phyloP scores from a whole-genome alignment of 2,797 vertebrate genomes.

The Bovichtus diacanthus region DNA sequence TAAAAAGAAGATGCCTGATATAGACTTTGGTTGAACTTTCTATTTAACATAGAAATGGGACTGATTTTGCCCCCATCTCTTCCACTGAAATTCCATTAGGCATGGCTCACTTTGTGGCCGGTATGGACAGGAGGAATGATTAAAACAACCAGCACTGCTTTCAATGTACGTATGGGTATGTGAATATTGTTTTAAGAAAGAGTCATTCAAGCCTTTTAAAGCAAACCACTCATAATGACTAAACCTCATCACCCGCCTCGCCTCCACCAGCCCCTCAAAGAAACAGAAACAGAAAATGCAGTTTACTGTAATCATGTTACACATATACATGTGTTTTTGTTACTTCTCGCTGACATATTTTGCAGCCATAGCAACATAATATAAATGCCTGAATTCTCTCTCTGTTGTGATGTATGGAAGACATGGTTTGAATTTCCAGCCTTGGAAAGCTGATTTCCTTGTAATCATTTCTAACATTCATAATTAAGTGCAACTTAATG shows the following conservation, averaged over 20 bases:
- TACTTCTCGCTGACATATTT: slow-evolving; percentile 4
- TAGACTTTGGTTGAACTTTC: background rate
- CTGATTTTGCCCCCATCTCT: background rate
- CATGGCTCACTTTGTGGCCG: background rate
- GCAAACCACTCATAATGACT: slow-evolving; percentile 17
- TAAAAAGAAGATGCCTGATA: background rate
- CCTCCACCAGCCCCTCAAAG: background rate
- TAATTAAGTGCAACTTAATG: slow-evolving; percentile 49
- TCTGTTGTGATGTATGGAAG: slow-evolving; percentile 1
- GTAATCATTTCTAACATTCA: slow-evolving; percentile 40
- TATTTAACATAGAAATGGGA: background rate
- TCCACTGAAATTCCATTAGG: background rate
- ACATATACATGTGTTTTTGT: slow-evolving; percentile 23
- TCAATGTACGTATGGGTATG: background rate
- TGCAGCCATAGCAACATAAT: slow-evolving; percentile 8
- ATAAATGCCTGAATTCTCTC: slow-evolving; percentile 10
- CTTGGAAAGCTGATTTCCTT: slow-evolving; percentile 18
- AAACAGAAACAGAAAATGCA: background rate
- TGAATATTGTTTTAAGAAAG: background rate
- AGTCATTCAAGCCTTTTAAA: no score
- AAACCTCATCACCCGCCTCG: slow-evolving; percentile 18
- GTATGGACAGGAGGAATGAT: background rate
- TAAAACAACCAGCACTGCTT: background rate
- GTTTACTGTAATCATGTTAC: slow-evolving; percentile 29
- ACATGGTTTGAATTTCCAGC: slow-evolving; percentile 21